Base-by-base conservation (phyloP, 2,113 vertebrate species). In the Clupea harengus region DNA sequence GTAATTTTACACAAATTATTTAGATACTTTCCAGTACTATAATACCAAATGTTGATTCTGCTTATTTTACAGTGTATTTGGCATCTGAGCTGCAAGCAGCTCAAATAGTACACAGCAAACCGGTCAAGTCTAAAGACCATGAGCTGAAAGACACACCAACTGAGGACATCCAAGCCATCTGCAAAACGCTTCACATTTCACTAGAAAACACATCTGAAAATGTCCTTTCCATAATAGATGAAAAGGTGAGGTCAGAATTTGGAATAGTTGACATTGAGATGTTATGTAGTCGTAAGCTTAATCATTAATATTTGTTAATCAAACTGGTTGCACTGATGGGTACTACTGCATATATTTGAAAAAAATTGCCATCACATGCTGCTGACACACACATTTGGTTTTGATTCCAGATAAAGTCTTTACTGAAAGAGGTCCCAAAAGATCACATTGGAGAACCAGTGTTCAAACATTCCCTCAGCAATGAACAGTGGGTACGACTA, bases 11-110 rank as follows among this genome's bases (percentile, higher is more conserved):
- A 25, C 64, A 2, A 39, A 4, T 17, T 39, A 4, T 15, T 11
- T 2, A n/a, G 10, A 8, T n/a, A n/a, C 17, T 39, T 39, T 78
- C 4, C 13, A 78, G 39, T 44, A 8, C 3, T 39, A 13, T 78
- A 32, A 13, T 78, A 50, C 32, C 44, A 54, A 52, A 32, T 39
- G 82, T 22, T 82, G 9, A 52, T 39, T 82, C 15, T 18, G 46
- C n/a, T 52, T 50, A 32, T 13, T 22, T 46, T 86, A 3, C 64
- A 99, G 98, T 99, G 91, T 99, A 98, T 94, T 91, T 99, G 85
- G 96, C 96, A 91, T 97, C 98, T 22, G 98, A 99, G 92, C 97
- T 99, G 90, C 97, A 99, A 89, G 96, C 98, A n/a, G 95, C 95
- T 87, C 96, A 96, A 93, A 97, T 99, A 46, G 0, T 94, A 86